Base-by-base conservation (phyloP, 2,113 vertebrate species). In the Centropus unirufus region DNA sequence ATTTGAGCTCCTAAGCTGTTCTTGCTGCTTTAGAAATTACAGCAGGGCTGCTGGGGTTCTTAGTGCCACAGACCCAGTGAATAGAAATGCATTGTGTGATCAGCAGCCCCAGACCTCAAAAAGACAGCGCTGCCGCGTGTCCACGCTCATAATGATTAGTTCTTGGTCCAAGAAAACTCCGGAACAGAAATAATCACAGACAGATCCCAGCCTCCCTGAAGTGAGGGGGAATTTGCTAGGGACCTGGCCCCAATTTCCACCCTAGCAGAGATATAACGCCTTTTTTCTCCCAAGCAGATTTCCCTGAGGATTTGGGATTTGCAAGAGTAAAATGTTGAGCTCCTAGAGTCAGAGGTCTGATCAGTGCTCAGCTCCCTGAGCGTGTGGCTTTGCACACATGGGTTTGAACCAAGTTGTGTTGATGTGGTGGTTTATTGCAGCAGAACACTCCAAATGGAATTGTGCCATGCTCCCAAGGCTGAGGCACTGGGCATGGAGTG, bases 1-100 rank as follows among this genome's bases (percentile, higher is more conserved):
- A 68, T 73, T 69, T 89, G 84, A 83, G 93, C 76, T 93, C 66
- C 85, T 93, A 70, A 93, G 73, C 89, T 93, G 77, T 59, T 92
- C 72, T 78, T 32, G 87, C 61, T 66, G 75, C 79, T 88, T 85
- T 79, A 57, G 92, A 85, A 85, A 94, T 83, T 32, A 27, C 34
- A 47, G 72, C 57, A 8, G 72, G 63, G 77, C 91, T 93, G 85
- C 40, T 75, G 81, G 72, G 24, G 66, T 55, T 47, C 91, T 74
- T 11, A 51, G 87, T 55, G 4, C 76, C n/a, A 5, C 2, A 22
- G 83, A 16, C 21, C 44, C 13, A 5, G 75, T 20, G 81, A 61
- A 61, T 36, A 58, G 77, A 51, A 79, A 46, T 5, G 49, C 22
- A 30, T 47, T 67, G 85, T 83, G 89, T 59, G 36, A 64, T 13